Percentiles rank a stretch among this genome's conserved stretches.
phyloP scores from a whole-genome alignment of 92 coral and sea anemone genomes.

The Epizoanthus ramosus region DNA sequence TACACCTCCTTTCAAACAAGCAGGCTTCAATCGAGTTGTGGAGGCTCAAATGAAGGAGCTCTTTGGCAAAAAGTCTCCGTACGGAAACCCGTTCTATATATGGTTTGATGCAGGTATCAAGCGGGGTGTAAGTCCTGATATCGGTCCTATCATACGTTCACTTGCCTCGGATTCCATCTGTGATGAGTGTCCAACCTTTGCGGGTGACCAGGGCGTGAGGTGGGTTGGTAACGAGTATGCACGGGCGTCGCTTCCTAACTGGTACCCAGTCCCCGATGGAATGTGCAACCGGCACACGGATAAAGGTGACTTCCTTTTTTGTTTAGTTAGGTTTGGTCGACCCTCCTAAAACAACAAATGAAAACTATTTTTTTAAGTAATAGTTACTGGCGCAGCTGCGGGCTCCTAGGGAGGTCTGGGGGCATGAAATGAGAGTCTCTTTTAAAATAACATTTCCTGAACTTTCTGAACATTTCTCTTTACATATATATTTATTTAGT shows the following conservation, averaged over 20 bases:
- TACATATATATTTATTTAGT: no score
- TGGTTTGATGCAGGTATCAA: conserved; percentile 89
- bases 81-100: conserved; percentile 76
- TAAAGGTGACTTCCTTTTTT: not conserved
- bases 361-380: no score
- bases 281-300: conserved; percentile 57
- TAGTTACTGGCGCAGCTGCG: no score
- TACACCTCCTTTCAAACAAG: conserved; percentile 39
- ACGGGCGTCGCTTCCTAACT: conserved; percentile 78
- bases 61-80: conserved; percentile 48
- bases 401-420: no score
- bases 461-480: no score
- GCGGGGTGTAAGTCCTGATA: conserved; percentile 69
- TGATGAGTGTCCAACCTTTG: conserved; percentile 81
- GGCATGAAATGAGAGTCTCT: no score
- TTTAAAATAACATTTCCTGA: no score
- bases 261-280: conserved; percentile 80
- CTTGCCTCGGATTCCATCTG: conserved; percentile 70
- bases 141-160: conserved; percentile 72
- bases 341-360: no score
- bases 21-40: conserved; percentile 47
- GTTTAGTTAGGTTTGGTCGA: no score
- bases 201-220: conserved; percentile 75
- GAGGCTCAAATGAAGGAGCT: conserved; percentile 69
- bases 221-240: conserved; percentile 93